These are phyloP conservation scores for Panopea generosa DNA, from an alignment of 2,888 invertebrate species.

Conservation along the genomic window DNA sequence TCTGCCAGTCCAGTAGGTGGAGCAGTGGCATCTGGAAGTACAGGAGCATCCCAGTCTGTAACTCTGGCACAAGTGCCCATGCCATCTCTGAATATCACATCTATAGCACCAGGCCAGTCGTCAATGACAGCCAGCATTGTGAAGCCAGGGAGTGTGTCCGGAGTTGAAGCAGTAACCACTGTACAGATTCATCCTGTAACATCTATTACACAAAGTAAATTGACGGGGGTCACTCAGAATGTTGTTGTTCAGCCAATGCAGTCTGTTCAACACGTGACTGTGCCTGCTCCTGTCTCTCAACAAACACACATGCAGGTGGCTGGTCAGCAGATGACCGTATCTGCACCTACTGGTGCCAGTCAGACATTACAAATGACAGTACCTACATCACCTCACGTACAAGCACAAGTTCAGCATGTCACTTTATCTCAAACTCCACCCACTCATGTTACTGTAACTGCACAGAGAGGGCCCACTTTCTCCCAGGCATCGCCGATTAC, in stretches of 20 bases:
- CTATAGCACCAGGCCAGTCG: slow-evolving; percentile 54
- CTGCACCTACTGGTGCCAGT: slow-evolving; percentile 44
- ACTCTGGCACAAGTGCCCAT: slow-evolving; percentile 53
- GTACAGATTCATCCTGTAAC: slow-evolving; percentile 71
- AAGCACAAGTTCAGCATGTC: slow-evolving; percentile 38
- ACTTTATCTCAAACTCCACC: slow-evolving; percentile 42
- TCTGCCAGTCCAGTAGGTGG: slow-evolving; percentile 55
- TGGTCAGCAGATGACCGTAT: slow-evolving; percentile 51
- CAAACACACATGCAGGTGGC: slow-evolving; percentile 43
- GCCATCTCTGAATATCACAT: slow-evolving; percentile 56
- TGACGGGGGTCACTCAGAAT: slow-evolving; percentile 65
- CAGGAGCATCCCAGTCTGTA: slow-evolving; percentile 20
- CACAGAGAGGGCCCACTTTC: slow-evolving; percentile 42
- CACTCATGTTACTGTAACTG: slow-evolving; percentile 53
- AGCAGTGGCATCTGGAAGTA: slow-evolving; percentile 17
- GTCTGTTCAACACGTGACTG: slow-evolving; percentile 50
- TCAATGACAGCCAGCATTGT: slow-evolving; percentile 62
- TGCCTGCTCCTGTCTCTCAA: slow-evolving; percentile 36
- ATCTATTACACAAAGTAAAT: slow-evolving; percentile 62
- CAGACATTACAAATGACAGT: slow-evolving; percentile 59
- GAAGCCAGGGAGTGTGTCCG: slow-evolving; percentile 64
- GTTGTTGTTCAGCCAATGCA: slow-evolving; percentile 67
- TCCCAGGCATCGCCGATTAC: slow-evolving; percentile 39
- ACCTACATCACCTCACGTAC: slow-evolving; percentile 42
- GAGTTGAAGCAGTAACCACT: slow-evolving; percentile 54